Percentiles rank a stretch among this genome's conserved stretches.
phyloP scores from a whole-genome alignment of 2,113 vertebrate genomes.

The Lontra canadensis region DNA sequence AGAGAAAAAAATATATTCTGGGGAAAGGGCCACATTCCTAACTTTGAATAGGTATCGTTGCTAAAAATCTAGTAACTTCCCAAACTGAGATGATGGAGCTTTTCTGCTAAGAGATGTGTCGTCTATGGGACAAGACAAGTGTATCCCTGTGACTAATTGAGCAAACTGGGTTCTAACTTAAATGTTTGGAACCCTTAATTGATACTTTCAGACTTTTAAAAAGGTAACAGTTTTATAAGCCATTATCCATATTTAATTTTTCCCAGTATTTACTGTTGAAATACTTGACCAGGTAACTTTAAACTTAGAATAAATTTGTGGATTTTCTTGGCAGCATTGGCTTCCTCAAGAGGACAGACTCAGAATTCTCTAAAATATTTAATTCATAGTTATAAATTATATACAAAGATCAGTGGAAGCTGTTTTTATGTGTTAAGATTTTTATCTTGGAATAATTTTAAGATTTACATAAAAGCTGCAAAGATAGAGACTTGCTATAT shows the following conservation, averaged over 20 bases:
- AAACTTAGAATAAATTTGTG: neutral
- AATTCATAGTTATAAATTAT: neutral
- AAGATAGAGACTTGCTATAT: neutral
- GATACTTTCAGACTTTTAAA: neutral
- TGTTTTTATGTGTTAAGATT: neutral
- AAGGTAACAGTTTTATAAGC: neutral
- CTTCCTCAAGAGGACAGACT: conserved; percentile 9
- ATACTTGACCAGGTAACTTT: neutral
- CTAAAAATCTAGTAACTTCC: neutral
- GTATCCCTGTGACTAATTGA: neutral
- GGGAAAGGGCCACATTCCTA: neutral
- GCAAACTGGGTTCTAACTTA: neutral
- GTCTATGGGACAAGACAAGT: neutral
- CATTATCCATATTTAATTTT: neutral
- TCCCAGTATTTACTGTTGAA: neutral
- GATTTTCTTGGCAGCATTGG: neutral
- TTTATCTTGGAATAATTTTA: neutral
- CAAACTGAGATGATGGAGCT: neutral
- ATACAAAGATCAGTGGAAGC: neutral
- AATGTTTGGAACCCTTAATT: neutral
- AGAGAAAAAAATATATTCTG: neutral
- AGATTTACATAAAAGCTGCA: neutral
- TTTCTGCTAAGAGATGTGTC: neutral
- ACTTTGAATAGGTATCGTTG: neutral
- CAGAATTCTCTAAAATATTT: neutral